Evolutionary conservation across 2,113 vertebrate genomes (phyloP), one percentile per base, ranked within the genome.

Genomic region (Romanogobio albipinnatus): DNA sequence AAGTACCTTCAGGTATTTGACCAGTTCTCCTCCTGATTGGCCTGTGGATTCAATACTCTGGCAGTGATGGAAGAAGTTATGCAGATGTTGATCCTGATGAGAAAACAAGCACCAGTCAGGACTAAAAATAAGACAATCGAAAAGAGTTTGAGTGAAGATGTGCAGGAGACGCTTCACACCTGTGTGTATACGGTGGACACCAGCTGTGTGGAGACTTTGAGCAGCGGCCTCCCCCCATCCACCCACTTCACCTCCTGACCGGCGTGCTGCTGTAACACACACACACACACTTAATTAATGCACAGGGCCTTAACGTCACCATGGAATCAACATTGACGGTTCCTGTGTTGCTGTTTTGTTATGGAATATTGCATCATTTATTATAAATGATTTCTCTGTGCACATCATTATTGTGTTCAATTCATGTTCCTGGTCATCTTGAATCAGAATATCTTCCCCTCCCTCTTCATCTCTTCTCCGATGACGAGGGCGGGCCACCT

Each of bases 31-130:
- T 88, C 96, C 97, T 56, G 96, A 92, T 85, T 94, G 96, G 39
- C 95, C 92, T 84, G 93, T 94, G 0, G 96, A 95, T 45, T 95
- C 93, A 0, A 92, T 94, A 93, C 92, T 96, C 91, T 99, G 96
- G 94, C 96, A 98, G 94, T 99, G 97, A 82, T 97, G 95, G 90
- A 99, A 99, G 91, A 99, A 99, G 90, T 99, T 99, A 93, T 99
- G 96, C 90, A 99, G 94, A 92, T 99, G 98, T 87, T 98, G 98
- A 92, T 99, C 98, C 98, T 99, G 80, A 24, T 29, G 74, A 74
- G 13, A 56, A 56, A 56, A 56, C 17, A 22, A 9, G 17, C 53
- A 19, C 53, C 53, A 22, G 7, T 56, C 53, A 56, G 53, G 53
- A 56, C 17, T 22, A 13, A 56, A 56, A 19, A 22, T 22, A 56